These are phyloP conservation scores for Psilanteris sp. DNA, from an alignment of 1,140 invertebrate species.

Conservation along the genomic window DNA sequence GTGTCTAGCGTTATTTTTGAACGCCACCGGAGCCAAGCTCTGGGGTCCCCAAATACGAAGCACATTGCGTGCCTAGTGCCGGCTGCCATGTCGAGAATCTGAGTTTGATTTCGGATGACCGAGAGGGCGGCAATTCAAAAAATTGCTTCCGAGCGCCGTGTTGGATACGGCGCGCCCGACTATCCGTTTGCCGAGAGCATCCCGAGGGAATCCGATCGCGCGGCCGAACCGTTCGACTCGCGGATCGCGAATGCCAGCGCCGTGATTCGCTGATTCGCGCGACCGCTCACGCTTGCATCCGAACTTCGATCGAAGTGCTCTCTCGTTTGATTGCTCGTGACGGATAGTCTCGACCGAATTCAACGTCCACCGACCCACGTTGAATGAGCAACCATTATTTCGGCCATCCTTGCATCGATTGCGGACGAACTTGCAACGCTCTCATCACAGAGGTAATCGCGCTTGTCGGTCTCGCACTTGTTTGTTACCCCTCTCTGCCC, in stretches of 20 bases:
- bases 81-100: conserved; percentile 5
- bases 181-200: neutral
- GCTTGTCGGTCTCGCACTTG: neutral
- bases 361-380: conserved; percentile 19
- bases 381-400: conserved; percentile 50
- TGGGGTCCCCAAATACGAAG: too few species aligned
- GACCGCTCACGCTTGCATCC: conserved; percentile 11
- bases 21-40: too few species aligned
- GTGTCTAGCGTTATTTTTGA: too few species aligned
- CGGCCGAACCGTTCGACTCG: conserved; percentile 7
- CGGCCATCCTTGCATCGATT: conserved; percentile 41
- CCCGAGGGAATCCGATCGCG: conserved; percentile 28
- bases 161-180: conserved; percentile 7
- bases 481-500: too few species aligned
- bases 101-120: neutral
- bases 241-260: conserved; percentile 24
- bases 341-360: conserved; percentile 28
- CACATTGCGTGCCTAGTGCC: too few species aligned
- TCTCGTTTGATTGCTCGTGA: conserved; percentile 15
- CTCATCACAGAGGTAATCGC: conserved; percentile 31
- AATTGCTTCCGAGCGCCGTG: conserved; percentile 7
- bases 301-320: neutral
- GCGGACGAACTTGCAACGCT: conserved; percentile 24
- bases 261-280: conserved; percentile 47
- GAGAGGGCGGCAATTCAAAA: conserved; percentile 28